A percentile compares a stretch with the other conserved stretches of the same genome.
phyloP scores from a whole-genome alignment of 2,888 invertebrate species.

The Melikaiella ostensackeni region DNA sequence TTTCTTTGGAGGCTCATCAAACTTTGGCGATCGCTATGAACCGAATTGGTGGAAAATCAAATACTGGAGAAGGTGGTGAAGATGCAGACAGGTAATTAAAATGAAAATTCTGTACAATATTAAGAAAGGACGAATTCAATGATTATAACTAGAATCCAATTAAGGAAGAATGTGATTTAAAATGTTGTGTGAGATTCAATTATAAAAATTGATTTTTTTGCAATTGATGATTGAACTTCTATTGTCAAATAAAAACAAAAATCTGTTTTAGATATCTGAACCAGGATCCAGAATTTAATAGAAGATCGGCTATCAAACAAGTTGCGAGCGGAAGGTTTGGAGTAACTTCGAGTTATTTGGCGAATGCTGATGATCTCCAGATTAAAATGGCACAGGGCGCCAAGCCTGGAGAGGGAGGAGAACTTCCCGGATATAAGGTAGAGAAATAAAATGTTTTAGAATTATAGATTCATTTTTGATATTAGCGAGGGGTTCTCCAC shows the following conservation, averaged over 20 bases:
- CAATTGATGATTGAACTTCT: not conserved
- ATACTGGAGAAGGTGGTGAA: slow-evolving; percentile 98
- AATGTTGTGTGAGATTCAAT: slow-evolving; percentile 23
- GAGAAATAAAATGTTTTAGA: not conserved
- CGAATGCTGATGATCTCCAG: slow-evolving; percentile 98
- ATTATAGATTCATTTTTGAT: no score
- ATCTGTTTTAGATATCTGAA: slow-evolving; percentile 71
- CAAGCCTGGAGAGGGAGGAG: slow-evolving; percentile 99
- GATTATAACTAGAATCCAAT: slow-evolving; percentile 17
- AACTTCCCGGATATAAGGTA: slow-evolving; percentile 91
- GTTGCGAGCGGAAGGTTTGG: slow-evolving; percentile 99
- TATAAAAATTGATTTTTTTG: not conserved
- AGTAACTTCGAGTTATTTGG: slow-evolving; percentile 97
- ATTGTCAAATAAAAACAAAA: not conserved
- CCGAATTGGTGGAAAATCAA: slow-evolving; percentile 97
- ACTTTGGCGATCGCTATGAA: slow-evolving; percentile 99
- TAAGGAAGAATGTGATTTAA: slow-evolving; percentile 33
- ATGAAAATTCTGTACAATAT: not conserved
- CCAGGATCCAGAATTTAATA: slow-evolving; percentile 89
- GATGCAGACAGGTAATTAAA: slow-evolving; percentile 82
- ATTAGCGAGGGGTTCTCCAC: no score
- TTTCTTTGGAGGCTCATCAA: slow-evolving; percentile 97
- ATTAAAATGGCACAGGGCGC: slow-evolving; percentile 99
- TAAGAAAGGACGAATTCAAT: slow-evolving; percentile 10
- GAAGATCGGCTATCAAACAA: slow-evolving; percentile 97